phyloP scores from a whole-genome alignment of 2,113 vertebrate genomes.

The Ptilorrhoa leucosticta region DNA sequence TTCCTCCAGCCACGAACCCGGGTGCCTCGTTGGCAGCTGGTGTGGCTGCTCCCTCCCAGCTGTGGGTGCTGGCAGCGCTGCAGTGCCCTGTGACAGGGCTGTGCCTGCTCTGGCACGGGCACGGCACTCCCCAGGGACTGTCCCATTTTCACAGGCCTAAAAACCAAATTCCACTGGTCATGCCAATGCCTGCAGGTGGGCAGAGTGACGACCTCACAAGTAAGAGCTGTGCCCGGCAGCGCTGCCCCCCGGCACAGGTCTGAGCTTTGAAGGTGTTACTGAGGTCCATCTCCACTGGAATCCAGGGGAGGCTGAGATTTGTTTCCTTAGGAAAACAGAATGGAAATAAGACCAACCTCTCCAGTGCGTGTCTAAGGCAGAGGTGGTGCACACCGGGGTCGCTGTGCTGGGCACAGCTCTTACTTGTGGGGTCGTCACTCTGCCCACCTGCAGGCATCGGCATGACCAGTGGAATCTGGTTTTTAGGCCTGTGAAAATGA shows the following conservation, averaged over 20 bases:
- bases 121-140: not conserved
- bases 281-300: not conserved
- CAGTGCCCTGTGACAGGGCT: not conserved
- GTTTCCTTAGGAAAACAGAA: not conserved
- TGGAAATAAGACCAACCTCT: not conserved
- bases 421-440: not conserved
- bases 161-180: too few species aligned
- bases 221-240: rapidly evolving
- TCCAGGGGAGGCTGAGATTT: not conserved
- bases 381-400: rapidly evolving
- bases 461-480: rapidly evolving
- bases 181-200: too few species aligned
- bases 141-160: too few species aligned
- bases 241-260: rapidly evolving
- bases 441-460: not conserved
- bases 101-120: not conserved
- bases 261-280: not conserved
- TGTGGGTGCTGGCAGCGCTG: not conserved
- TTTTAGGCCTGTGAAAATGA: not conserved
- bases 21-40: rapidly evolving
- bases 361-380: rapidly evolving
- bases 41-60: not conserved
- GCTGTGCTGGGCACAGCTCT: not conserved
- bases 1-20: rapidly evolving
- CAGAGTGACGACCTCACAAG: too few species aligned